These are phyloP conservation scores for Cecidostiba fungosa DNA, from an alignment of 2,888 invertebrate species.

Conservation along the genomic window DNA sequence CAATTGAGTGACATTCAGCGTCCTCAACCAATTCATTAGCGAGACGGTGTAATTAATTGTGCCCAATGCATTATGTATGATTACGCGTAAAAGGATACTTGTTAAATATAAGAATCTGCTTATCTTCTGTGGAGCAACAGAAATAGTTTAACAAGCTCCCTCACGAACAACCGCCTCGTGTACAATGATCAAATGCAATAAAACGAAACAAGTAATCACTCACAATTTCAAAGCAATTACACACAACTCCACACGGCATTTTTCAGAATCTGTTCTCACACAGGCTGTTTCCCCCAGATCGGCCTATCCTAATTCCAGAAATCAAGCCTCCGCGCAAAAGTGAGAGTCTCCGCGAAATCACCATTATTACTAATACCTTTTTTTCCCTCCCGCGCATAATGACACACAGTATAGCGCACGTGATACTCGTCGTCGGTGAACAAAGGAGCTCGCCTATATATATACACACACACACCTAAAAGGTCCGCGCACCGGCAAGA, in stretches of 20 bases:
- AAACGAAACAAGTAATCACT: too few relatives aligned
- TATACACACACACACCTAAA: neutral
- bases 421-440: constrained; percentile 16
- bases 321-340: constrained; percentile 41
- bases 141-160: neutral
- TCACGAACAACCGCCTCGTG: too few relatives aligned
- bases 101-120: neutral
- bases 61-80: constrained; percentile 37
- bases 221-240: too few relatives aligned
- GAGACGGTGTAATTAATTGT: constrained; percentile 41
- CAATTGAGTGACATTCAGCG: constrained; percentile 55
- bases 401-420: neutral
- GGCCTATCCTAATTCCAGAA: constrained; percentile 31
- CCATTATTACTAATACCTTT: constrained; percentile 51
- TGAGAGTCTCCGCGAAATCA: constrained; percentile 37
- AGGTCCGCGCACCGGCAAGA: neutral
- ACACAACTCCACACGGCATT: neutral
- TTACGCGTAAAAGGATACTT: constrained; percentile 14
- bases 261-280: constrained; percentile 5
- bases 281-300: neutral
- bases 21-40: constrained; percentile 50
- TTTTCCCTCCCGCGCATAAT: constrained; percentile 13
- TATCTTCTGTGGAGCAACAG: neutral
- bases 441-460: constrained; percentile 5
- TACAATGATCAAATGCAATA: too few relatives aligned